Evolutionary conservation across 2,113 vertebrate species (phyloP).

Genomic region (Oostethus manadensis): DNA sequence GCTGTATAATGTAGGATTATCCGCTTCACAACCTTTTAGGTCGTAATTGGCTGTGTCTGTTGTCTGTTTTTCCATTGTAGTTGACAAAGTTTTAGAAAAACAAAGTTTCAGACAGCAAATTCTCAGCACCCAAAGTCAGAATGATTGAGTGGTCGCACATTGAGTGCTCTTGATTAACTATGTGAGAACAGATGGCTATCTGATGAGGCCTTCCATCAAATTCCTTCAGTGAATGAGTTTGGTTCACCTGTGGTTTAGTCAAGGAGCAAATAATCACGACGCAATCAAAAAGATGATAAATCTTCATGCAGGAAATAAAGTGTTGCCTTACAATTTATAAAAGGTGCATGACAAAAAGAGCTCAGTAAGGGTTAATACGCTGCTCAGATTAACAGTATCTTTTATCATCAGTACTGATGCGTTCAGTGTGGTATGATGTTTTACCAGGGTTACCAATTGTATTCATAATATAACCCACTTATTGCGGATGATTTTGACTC

Average conservation of each 20-base stretch:
- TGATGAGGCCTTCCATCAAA: conserved; percentile 61
- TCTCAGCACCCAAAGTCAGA: background rate
- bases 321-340: background rate
- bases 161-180: conserved; percentile 55
- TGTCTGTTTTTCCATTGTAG: too few relatives aligned
- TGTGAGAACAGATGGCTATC: conserved; percentile 64
- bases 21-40: too few relatives aligned
- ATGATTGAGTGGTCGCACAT: conserved; percentile 52
- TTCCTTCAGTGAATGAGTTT: conserved; percentile 40
- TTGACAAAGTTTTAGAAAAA: too few relatives aligned
- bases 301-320: background rate
- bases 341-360: background rate
- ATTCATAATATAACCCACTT: too few relatives aligned
- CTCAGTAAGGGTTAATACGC: too few relatives aligned
- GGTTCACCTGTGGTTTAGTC: conserved; percentile 33
- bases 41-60: too few relatives aligned
- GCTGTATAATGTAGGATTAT: too few relatives aligned
- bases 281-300: conserved; percentile 1
- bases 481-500: too few relatives aligned
- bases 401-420: too few relatives aligned
- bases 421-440: too few relatives aligned
- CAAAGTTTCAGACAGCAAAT: background rate
- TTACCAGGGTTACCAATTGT: too few relatives aligned
- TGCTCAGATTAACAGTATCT: too few relatives aligned
- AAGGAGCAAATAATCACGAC: background rate